Base-by-base conservation (phyloP, 2,113 vertebrate species). In the Aegypius monachus region DNA sequence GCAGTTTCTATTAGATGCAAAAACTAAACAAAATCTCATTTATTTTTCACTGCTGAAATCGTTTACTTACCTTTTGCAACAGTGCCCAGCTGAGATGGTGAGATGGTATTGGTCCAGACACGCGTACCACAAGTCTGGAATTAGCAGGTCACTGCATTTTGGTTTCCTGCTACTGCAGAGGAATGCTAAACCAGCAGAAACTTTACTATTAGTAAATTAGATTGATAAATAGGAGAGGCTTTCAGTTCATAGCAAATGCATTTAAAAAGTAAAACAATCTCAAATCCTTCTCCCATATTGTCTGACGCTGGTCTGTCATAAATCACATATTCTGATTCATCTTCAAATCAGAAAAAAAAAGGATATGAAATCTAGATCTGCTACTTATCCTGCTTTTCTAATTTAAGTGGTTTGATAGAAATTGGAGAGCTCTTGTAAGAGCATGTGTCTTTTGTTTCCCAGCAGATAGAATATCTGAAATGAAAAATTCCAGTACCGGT, bases 321-420 rank as follows among this genome's bases (percentile, higher is more conserved):
- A 96, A 87, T 91, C 73, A 91, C 15, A 10, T 56, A 67, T 61
- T 88, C 88, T 86, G 81, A 89, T 92, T 95, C 65, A 80, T 89
- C 77, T 87, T 87, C 43, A 75, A 75, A 87, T 32, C 22, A 53
- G 67, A 27, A 16, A 66, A 53, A 63, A 50, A 50, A 13, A 2
- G 23, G 18, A 34, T 66, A 8, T 48, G n/a, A 79, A 92, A 90
- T 79, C 66, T 66, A 68, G 27, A 34, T 66, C 65, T 93, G 56
- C 70, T 93, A n/a, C 56, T 95, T 84, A 78, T 70, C 43, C 83
- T 72, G 42, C 56, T 93, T 87, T 86, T 93, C 32, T 91, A 38
- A 70, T 87, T 82, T 79, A 84, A 85, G 40, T 81, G 40, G 11
- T 81, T 93, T 86, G 55, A 66, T 61, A 67, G 80, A 89, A 75